Evolutionary conservation across 2,113 vertebrate species (phyloP).

Genomic region (Ictalurus furcatus): DNA sequence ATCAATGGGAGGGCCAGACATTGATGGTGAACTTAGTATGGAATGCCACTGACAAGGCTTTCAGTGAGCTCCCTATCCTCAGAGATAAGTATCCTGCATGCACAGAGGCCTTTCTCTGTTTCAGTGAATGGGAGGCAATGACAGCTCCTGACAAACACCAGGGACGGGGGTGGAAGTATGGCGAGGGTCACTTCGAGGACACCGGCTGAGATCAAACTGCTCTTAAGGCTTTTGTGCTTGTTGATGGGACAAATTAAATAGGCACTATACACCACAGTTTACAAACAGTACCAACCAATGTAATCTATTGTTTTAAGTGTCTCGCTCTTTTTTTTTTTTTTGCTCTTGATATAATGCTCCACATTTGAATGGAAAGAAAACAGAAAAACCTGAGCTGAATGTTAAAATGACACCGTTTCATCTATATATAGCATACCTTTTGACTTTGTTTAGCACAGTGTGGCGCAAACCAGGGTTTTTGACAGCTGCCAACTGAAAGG

Average conservation of each 20-base stretch:
- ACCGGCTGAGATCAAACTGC: constrained; percentile 66
- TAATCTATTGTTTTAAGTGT: neutral
- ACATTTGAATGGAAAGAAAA: constrained; percentile 63
- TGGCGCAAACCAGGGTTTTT: constrained; percentile 69
- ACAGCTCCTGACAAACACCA: constrained; percentile 57
- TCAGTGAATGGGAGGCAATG: constrained; percentile 27
- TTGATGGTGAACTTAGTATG: constrained; percentile 19
- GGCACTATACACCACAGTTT: constrained; percentile 15
- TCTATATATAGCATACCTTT: constrained; percentile 78
- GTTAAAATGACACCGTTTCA: constrained; percentile 76
- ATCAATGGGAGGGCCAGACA: constrained; percentile 21
- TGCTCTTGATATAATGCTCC: constrained; percentile 65
- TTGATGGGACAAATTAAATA: constrained; percentile 53
- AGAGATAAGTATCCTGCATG: constrained; percentile 30
- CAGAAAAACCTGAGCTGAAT: constrained; percentile 60
- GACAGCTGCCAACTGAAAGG: constrained; percentile 79
- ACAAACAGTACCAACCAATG: neutral
- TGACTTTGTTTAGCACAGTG: constrained; percentile 64
- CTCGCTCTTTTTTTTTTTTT: constrained; percentile 60
- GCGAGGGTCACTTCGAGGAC: constrained; percentile 73
- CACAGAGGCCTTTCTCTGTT: constrained; percentile 29
- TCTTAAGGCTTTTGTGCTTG: constrained; percentile 54
- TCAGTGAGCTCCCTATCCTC: constrained; percentile 25
- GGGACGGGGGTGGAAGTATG: constrained; percentile 56
- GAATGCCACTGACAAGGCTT: constrained; percentile 30